Conservation (phyloP, 2,888 invertebrate genomes). For the Drosophila prostipennis region DNA sequence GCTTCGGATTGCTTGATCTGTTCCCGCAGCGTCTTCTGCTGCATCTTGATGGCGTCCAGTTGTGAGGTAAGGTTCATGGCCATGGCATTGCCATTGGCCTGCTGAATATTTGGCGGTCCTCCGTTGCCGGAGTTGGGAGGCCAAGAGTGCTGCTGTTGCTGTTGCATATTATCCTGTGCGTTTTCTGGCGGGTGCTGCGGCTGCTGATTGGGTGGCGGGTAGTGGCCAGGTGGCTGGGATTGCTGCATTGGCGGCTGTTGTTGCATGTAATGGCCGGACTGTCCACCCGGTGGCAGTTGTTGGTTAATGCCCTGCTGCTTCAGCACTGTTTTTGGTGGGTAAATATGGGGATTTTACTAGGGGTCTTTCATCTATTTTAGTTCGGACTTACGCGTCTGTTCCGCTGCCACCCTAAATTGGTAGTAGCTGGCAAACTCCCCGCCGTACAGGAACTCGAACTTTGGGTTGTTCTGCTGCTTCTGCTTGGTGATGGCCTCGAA, state of each 20-base stretch:
- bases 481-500: slow-evolving; percentile 99
- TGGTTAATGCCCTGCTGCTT: slow-evolving; percentile 88
- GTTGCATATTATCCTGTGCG: slow-evolving; percentile 55
- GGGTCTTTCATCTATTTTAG: not conserved
- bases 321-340: slow-evolving; percentile 86
- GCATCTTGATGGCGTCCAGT: slow-evolving; percentile 88
- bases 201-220: slow-evolving; percentile 71
- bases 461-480: slow-evolving; percentile 98
- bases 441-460: slow-evolving; percentile 98
- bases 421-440: slow-evolving; percentile 98
- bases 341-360: not conserved
- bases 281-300: slow-evolving; percentile 50
- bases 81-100: slow-evolving; percentile 62
- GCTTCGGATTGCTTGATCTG: slow-evolving; percentile 98
- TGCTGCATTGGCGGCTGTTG: slow-evolving; percentile 67
- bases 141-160: slow-evolving; percentile 62
- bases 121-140: slow-evolving; percentile 41
- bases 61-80: slow-evolving; percentile 82
- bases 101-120: slow-evolving; percentile 35
- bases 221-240: slow-evolving; percentile 52
- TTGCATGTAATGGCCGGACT: slow-evolving; percentile 56
- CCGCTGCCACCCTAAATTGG: slow-evolving; percentile 97
- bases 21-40: slow-evolving; percentile 93
- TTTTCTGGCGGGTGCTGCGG: slow-evolving; percentile 69
- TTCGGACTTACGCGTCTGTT: slow-evolving; percentile 92